These are phyloP conservation scores for Disparrhopalites patrizii DNA, from an alignment of 2,888 invertebrate genomes.

Conservation along the genomic window DNA sequence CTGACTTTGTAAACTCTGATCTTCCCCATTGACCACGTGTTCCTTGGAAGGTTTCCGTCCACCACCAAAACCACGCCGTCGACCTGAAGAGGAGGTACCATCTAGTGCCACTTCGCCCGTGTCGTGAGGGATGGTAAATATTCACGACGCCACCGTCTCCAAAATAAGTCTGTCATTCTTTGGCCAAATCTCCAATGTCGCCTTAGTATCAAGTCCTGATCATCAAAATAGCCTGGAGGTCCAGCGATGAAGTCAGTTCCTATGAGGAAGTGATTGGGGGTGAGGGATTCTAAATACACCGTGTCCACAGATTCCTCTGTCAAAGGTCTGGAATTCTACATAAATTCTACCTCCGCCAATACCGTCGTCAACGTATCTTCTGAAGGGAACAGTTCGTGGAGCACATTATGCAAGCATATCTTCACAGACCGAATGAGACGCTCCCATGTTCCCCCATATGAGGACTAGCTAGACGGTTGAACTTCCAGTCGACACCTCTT, in stretches of 20 bases:
- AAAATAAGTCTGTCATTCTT: constrained; percentile 34
- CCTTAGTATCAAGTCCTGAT: constrained; percentile 3
- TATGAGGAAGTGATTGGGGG: constrained; percentile 50
- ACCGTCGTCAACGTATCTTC: constrained; percentile 24
- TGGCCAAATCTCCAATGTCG: constrained; percentile 33
- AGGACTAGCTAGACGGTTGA: constrained; percentile 25
- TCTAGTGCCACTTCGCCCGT: constrained; percentile 16
- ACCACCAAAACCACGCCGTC: constrained; percentile 20
- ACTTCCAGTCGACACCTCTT: constrained; percentile 10
- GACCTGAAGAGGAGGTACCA: not conserved
- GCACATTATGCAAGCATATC: too few relatives aligned
- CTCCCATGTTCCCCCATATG: constrained; percentile 44
- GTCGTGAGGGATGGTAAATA: constrained; percentile 31
- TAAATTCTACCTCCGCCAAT: constrained; percentile 20
- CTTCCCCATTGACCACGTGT: constrained; percentile 10
- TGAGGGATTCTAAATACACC: constrained; percentile 43
- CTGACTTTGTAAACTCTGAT: not conserved
- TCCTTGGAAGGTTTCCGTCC: constrained; percentile 1
- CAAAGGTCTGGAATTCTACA: constrained; percentile 48
- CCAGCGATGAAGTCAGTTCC: constrained; percentile 36
- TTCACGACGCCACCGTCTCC: constrained; percentile 40
- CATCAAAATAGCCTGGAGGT: constrained; percentile 25
- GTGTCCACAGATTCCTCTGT: constrained; percentile 44
- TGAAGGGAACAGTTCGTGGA: constrained; percentile 15
- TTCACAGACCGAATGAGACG: constrained; percentile 36